Evolutionary conservation across 2,113 vertebrate species (phyloP).

Genomic region (Leptocoma aspasia): DNA sequence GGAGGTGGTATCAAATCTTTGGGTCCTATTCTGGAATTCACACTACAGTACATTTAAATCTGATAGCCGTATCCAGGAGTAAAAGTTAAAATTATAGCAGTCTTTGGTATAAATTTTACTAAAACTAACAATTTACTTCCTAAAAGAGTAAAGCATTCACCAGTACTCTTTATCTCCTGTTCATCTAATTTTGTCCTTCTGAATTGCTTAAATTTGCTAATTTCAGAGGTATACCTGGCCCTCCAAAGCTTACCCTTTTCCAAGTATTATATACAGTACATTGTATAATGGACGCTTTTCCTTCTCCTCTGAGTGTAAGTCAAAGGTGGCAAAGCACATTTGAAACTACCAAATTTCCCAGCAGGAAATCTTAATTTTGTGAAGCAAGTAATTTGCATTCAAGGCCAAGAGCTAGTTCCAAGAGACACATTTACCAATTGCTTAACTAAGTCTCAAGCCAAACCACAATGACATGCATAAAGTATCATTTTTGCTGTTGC

Average conservation of each 20-base stretch:
- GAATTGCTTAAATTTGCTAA: neutral
- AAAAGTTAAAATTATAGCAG: neutral
- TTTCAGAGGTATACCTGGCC: neutral
- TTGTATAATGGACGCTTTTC: neutral
- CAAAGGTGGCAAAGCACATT: neutral
- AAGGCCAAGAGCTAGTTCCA: constrained; percentile 37
- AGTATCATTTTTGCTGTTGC: neutral
- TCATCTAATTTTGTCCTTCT: neutral
- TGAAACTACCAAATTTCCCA: constrained; percentile 14
- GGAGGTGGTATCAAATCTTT: neutral
- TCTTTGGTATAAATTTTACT: neutral
- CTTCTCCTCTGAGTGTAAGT: neutral
- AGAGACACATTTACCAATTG: constrained; percentile 16
- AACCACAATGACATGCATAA: neutral
- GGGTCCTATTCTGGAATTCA: neutral
- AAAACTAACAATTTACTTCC: neutral
- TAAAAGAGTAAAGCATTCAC: neutral
- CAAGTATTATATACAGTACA: neutral
- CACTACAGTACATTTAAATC: neutral
- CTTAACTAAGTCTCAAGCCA: constrained; percentile 8
- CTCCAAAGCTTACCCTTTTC: neutral
- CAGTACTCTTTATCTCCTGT: neutral
- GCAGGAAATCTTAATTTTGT: constrained; percentile 40
- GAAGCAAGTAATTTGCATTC: neutral
- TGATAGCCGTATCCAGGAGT: neutral